Base-by-base conservation (phyloP, 2,888 invertebrate species). In the Hypomecis atomaria region DNA sequence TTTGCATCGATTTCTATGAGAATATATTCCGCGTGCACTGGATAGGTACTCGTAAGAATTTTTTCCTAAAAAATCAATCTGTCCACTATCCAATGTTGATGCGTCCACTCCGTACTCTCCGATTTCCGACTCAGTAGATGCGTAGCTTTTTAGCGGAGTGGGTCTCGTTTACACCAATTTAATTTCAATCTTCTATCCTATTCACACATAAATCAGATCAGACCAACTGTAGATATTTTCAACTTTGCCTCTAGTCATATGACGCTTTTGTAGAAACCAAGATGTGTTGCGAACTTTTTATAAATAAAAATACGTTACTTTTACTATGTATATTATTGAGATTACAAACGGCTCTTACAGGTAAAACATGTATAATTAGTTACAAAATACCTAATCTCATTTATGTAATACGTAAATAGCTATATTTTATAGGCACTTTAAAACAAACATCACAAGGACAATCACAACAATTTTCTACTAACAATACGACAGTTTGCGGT, bases 401-500 rank as follows among this genome's bases (percentile, higher is more conserved):
- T 74, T 71, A 63, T 67, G 13, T 67, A 58, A 42, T 61, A 61
- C 68, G 66, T 64, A 63, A 71, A 66, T 68, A 71, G 71, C 55
- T 75, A 77, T 72, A 75, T 75, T 77, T 71, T 71, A 59, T 72
- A 76, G 77, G 79, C 74, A 75, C 75, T 70, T 70, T 62, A 59
- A 67, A 59, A 62, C 40, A 44, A 60, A 66, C 63, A 71, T 71
- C 70, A 69, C 69, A 66, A 44, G 33, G 13, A 71, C 63, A 65
- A 70, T 70, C 70, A 71, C 67, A 66, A 64, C 40, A 33, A 43
- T 59, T 60, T 62, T 56, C 53, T 47, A 61, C 44, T 63, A 59
- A 66, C 60, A 67, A 59, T 62, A 60, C 60, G 45, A 56, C 54
- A 50, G 7, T 52, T 62, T 59, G 63, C 40, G 63, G 63, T 59